Conservation (phyloP, 2,113 vertebrate genomes). For the Vicugna pacos region DNA sequence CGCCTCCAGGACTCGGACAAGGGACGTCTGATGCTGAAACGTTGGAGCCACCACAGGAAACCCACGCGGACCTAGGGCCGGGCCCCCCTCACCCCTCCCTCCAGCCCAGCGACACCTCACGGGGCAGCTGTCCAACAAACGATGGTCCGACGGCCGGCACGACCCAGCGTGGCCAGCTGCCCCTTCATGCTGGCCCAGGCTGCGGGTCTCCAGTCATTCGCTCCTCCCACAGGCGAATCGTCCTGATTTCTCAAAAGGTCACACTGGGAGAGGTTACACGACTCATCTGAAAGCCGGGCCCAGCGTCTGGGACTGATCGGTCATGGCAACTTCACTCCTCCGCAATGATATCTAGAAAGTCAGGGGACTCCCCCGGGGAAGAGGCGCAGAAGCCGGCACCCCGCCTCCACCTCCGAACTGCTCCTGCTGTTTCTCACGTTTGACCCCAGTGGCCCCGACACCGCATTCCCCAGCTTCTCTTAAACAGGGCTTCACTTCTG, state of each 20-base stretch:
- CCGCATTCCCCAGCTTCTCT: not conserved
- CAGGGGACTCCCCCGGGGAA: not conserved
- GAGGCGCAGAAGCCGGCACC: not conserved
- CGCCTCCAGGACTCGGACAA: not conserved
- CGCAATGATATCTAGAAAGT: rapidly evolving
- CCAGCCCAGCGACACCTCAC: not conserved
- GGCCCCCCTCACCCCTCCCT: not conserved
- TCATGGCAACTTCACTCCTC: not conserved
- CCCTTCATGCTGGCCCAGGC: not conserved
- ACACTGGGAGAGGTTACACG: rapidly evolving
- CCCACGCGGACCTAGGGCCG: not conserved
- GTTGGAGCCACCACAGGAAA: rapidly evolving
- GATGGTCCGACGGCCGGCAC: not conserved
- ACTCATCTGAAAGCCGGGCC: not conserved
- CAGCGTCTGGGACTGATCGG: not conserved
- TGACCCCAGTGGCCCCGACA: not conserved
- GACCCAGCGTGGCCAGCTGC: rapidly evolving
- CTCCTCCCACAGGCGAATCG: rapidly evolving
- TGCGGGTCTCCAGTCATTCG: rapidly evolving
- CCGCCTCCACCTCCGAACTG: rapidly evolving
- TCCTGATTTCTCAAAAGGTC: rapidly evolving
- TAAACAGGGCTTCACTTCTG: not conserved
- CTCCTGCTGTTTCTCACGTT: not conserved
- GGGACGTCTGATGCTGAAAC: rapidly evolving
- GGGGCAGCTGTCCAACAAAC: not conserved